Evolutionary conservation across 2,797 vertebrate species (phyloP).

Genomic region (Carapus acus): DNA sequence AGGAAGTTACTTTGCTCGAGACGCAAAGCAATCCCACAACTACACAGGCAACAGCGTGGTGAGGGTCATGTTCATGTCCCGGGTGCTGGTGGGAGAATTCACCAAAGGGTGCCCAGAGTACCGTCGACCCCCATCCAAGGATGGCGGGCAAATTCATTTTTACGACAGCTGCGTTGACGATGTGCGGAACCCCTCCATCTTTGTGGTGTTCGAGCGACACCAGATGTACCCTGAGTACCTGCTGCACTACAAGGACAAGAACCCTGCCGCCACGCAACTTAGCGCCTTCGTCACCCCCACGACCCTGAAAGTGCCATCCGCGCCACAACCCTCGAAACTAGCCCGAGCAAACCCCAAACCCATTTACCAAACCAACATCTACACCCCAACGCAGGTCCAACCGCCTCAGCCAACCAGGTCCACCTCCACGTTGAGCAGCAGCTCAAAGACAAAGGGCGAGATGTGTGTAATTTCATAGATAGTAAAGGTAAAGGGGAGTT

Average conservation of each 20-base stretch:
- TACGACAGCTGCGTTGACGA: constrained; percentile 74
- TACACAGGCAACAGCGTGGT: constrained; percentile 64
- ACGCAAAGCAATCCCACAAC: constrained; percentile 84
- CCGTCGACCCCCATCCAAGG: constrained; percentile 64
- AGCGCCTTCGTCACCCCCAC: too few relatives aligned
- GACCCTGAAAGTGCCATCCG: too few relatives aligned
- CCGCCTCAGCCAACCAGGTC: background rate
- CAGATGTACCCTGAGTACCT: constrained; percentile 76
- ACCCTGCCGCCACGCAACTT: rapidly evolving
- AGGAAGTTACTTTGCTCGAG: constrained; percentile 95
- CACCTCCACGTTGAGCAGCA: background rate
- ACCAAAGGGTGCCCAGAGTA: constrained; percentile 68
- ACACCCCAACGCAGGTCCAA: too few relatives aligned
- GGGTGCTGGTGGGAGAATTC: constrained; percentile 84
- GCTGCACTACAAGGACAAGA: constrained; percentile 55
- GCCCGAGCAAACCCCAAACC: too few relatives aligned
- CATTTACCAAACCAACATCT: too few relatives aligned
- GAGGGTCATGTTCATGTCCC: constrained; percentile 82
- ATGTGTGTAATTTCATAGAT: too few relatives aligned
- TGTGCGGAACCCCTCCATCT: constrained; percentile 61
- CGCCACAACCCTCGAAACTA: too few relatives aligned
- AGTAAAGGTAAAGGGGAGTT: too few relatives aligned
- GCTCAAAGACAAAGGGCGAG: background rate
- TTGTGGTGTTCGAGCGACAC: constrained; percentile 70
- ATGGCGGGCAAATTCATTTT: constrained; percentile 53